Conservation (phyloP, 2,888 invertebrate species). For the Aproaerema taeniolella region DNA sequence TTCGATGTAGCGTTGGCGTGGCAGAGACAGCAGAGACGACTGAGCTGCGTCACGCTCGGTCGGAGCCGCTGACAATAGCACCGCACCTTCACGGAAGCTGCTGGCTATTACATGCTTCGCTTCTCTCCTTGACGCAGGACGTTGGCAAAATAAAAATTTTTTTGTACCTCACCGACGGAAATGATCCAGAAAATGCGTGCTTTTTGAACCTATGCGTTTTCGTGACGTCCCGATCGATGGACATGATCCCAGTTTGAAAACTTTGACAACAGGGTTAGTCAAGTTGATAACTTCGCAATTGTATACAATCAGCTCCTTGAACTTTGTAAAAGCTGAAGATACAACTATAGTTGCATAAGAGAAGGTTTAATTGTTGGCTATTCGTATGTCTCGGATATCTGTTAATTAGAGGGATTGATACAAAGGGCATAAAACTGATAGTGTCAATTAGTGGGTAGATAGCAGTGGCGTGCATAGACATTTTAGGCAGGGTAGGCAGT, state of each 20-base stretch:
- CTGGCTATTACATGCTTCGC: constrained; percentile 52
- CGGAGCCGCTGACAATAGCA: constrained; percentile 37
- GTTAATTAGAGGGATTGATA: constrained; percentile 57
- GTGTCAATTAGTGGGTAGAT: constrained; percentile 54
- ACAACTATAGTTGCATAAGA: too few species aligned
- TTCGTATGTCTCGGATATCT: constrained; percentile 40
- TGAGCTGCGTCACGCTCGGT: constrained; percentile 40
- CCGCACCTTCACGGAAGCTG: constrained; percentile 65
- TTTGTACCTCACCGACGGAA: constrained; percentile 8
- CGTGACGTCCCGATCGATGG: too few species aligned
- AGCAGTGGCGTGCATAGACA: too few species aligned
- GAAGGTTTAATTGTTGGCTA: constrained; percentile 43
- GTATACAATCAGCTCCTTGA: too few species aligned
- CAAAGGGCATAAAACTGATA: constrained; percentile 54
- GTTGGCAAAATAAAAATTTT: constrained; percentile 9
- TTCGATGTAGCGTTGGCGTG: neutral
- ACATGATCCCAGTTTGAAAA: too few species aligned
- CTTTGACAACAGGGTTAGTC: too few species aligned
- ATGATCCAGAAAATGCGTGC: too few species aligned
- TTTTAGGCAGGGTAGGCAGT: too few species aligned
- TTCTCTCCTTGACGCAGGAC: too few species aligned
- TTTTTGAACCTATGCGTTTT: too few species aligned
- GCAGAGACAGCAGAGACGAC: neutral
- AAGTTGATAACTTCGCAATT: too few species aligned
- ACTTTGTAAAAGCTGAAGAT: too few species aligned